Conservation (phyloP, 1,140 invertebrate genomes). For the Wasmannia auropunctata region DNA sequence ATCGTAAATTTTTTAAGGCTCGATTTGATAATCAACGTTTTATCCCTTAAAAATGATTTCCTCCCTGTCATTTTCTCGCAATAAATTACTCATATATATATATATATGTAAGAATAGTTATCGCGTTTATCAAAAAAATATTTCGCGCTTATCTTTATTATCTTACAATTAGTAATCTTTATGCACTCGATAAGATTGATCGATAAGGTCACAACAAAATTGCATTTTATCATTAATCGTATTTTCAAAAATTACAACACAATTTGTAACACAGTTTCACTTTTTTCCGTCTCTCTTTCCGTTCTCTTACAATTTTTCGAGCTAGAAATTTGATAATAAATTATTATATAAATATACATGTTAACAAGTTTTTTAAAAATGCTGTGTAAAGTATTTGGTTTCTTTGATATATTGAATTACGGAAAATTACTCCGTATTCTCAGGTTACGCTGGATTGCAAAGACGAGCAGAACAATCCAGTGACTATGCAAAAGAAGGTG, state of each 20-base stretch:
- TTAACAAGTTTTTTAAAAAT: too few species aligned
- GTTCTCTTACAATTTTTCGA: not conserved
- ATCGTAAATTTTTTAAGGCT: not conserved
- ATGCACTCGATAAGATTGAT: not conserved
- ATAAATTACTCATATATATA: not conserved
- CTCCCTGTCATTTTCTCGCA: not conserved
- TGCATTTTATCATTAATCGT: not conserved
- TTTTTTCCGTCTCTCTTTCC: not conserved
- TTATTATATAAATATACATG: too few species aligned
- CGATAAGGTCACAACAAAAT: not conserved
- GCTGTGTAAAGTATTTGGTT: too few species aligned
- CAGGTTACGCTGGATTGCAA: slow-evolving; percentile 87
- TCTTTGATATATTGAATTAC: too few species aligned
- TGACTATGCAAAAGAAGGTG: slow-evolving; percentile 87
- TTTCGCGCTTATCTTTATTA: not conserved
- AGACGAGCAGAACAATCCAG: slow-evolving; percentile 85
- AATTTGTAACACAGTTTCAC: not conserved
- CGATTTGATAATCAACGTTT: not conserved
- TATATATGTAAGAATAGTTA: not conserved
- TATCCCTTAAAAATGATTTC: not conserved
- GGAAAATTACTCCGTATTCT: slow-evolving; percentile 5
- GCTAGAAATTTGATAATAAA: too few species aligned
- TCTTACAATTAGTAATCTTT: not conserved
- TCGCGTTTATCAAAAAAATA: not conserved
- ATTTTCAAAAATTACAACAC: not conserved